These are phyloP conservation scores for Momotus momota DNA, from an alignment of 2,797 vertebrate genomes.

Conservation along the genomic window DNA sequence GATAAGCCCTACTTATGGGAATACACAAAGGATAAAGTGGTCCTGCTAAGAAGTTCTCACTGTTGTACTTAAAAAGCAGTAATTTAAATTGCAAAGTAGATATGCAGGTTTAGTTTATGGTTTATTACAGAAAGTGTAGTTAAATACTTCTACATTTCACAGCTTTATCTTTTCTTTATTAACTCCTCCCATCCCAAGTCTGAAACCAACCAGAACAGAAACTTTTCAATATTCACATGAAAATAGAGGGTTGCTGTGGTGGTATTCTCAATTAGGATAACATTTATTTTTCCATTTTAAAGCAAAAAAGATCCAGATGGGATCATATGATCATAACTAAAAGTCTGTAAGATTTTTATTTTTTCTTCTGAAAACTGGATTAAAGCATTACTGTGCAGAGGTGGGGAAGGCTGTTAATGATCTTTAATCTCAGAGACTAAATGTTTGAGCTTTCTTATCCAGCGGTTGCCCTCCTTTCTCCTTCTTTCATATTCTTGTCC, in stretches of 20 bases:
- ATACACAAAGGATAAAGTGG: constrained; percentile 39
- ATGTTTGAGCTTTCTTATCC: background rate
- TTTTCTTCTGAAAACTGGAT: background rate
- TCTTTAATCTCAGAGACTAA: background rate
- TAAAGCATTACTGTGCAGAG: background rate
- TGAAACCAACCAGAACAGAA: background rate
- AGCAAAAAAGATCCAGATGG: background rate
- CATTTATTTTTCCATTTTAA: background rate
- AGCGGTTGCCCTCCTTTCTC: background rate
- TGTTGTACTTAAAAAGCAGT: constrained; percentile 50
- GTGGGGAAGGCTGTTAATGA: background rate
- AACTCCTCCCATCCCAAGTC: background rate
- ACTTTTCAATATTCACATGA: background rate
- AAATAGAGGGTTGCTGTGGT: background rate
- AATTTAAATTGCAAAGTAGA: constrained; percentile 53
- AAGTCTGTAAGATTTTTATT: background rate
- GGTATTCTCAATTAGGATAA: background rate
- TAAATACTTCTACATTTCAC: background rate
- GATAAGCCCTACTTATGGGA: constrained; percentile 32
- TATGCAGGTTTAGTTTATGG: constrained; percentile 7
- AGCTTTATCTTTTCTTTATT: background rate
- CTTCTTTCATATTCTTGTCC: background rate
- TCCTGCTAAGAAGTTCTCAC: constrained; percentile 34
- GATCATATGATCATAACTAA: background rate
- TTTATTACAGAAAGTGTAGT: background rate